These are phyloP conservation scores for Rhimphoctona megacephalus DNA, from an alignment of 2,888 invertebrate genomes.

Conservation along the genomic window DNA sequence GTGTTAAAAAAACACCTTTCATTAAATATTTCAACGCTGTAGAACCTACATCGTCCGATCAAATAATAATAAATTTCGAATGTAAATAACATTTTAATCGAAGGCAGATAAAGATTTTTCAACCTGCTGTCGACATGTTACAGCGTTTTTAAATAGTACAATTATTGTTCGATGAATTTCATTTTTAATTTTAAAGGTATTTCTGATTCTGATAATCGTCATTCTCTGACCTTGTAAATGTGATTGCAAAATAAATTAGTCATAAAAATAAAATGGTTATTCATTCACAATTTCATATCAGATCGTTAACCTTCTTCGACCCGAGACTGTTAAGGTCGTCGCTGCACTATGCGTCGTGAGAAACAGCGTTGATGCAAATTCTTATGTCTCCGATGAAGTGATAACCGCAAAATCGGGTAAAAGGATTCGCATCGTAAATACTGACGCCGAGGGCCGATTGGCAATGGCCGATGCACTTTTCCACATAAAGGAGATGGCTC, in stretches of 20 bases:
- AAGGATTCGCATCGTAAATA: conserved; percentile 95
- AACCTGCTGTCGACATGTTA: not conserved
- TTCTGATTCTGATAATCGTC: not conserved
- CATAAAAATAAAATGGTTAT: too few species aligned
- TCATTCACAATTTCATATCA: conserved; percentile 73
- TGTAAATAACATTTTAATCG: not conserved
- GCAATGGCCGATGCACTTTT: conserved; percentile 96
- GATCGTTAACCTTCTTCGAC: conserved; percentile 89
- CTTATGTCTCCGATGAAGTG: conserved; percentile 96
- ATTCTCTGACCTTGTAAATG: not conserved
- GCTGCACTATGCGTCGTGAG: conserved; percentile 94
- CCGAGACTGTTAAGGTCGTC: conserved; percentile 91
- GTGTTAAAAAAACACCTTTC: not conserved
- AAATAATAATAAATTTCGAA: not conserved
- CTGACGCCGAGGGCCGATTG: conserved; percentile 98
- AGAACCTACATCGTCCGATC: not conserved
- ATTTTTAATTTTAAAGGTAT: not conserved
- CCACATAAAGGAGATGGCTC: conserved; percentile 90
- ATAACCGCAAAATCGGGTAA: conserved; percentile 93
- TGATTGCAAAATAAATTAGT: too few species aligned
- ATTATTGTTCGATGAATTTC: not conserved
- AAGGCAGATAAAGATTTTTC: not conserved
- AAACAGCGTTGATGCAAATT: conserved; percentile 95
- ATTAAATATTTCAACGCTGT: not conserved
- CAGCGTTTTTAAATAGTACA: not conserved